Conservation (phyloP, 2,888 invertebrate species). For the Rhogogaster chlorosoma region DNA sequence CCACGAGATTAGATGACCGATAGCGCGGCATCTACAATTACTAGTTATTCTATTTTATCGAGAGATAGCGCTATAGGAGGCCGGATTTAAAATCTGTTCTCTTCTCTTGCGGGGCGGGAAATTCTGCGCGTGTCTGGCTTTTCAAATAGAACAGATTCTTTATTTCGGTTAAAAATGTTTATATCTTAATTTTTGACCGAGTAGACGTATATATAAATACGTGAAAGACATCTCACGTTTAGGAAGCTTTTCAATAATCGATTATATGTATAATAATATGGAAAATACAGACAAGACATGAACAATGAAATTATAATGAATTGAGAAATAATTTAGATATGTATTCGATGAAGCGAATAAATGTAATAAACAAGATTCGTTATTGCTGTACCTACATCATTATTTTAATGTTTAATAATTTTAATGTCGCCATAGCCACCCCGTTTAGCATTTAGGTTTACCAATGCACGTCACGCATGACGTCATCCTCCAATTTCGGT, state of each 20-base stretch:
- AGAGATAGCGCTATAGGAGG: background rate
- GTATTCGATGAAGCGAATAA: background rate
- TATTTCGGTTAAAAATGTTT: background rate
- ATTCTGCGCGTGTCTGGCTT: background rate
- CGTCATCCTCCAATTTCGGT: conserved; percentile 38
- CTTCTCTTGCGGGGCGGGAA: background rate
- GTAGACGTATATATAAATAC: background rate
- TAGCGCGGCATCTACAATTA: background rate
- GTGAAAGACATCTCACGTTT: background rate
- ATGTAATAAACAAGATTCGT: background rate
- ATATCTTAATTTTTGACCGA: background rate
- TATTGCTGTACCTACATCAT: background rate
- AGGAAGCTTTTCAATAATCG: background rate
- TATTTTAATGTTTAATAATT: conserved; percentile 16
- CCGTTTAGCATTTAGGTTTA: background rate
- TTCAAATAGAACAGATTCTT: background rate
- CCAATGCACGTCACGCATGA: conserved; percentile 27
- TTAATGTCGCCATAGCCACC: conserved; percentile 1
- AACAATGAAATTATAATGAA: background rate
- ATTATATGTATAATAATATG: background rate
- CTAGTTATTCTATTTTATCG: background rate
- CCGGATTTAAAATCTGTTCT: background rate
- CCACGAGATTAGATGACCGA: background rate
- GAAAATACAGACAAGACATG: background rate
- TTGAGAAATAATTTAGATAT: background rate